phyloP scores from a whole-genome alignment of 2,113 vertebrate species.

The Felis chaus region DNA sequence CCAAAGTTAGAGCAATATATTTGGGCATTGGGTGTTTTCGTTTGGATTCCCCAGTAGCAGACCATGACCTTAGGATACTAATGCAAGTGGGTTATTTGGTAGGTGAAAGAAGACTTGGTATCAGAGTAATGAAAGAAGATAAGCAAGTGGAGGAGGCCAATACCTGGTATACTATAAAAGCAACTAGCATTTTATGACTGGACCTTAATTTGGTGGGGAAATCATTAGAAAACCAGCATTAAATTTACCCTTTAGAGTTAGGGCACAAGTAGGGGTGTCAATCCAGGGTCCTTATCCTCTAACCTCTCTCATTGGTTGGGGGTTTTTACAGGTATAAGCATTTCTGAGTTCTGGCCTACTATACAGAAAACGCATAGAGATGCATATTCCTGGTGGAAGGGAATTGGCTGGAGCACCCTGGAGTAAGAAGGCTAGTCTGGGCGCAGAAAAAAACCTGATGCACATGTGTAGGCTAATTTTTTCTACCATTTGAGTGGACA shows the following conservation, averaged over 20 bases:
- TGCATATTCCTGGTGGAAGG: neutral
- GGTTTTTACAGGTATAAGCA: neutral
- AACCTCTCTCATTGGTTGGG: neutral
- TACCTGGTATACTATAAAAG: neutral
- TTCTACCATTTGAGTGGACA: neutral
- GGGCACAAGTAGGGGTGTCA: neutral
- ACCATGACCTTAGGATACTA: neutral
- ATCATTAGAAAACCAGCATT: neutral
- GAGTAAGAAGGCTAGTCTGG: neutral
- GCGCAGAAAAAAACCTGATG: neutral
- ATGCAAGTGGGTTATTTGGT: neutral
- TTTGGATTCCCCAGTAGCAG: neutral
- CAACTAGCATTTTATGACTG: neutral
- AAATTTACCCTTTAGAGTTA: neutral
- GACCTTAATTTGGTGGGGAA: neutral
- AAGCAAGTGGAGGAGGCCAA: neutral
- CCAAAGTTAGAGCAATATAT: neutral
- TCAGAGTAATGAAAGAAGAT: neutral
- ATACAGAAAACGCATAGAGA: neutral
- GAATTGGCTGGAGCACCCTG: neutral
- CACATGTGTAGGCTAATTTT: neutral
- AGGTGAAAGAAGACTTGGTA: neutral
- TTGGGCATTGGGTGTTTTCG: neutral
- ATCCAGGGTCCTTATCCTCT: no score
- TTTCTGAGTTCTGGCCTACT: neutral